These are phyloP conservation scores for cattle (Bos taurus) DNA, from an alignment of 2,113 vertebrate genomes.

Conservation along the genomic window ARS-UCD2.0 NC_037345.1:40977001-40977500, in stretches of 20 bases:
- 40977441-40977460: constrained; percentile 60
- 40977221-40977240: constrained; percentile 62
- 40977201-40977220: constrained; percentile 39
- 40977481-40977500: constrained; percentile 76
- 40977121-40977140: constrained; percentile 5
- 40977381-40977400: neutral
- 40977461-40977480: constrained; percentile 63
- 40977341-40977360: constrained; percentile 34
- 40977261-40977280: constrained; percentile 48
- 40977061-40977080: constrained; percentile 40
- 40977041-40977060: neutral
- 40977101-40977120: constrained; percentile 50
- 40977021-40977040: constrained; percentile 70
- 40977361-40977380: constrained; percentile 26
- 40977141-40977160: constrained; percentile 45
- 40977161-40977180: constrained; percentile 7
- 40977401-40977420: constrained; percentile 28
- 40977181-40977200: constrained; percentile 29
- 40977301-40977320: neutral
- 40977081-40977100: neutral
- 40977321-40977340: neutral
- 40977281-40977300: constrained; percentile 30
- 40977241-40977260: constrained; percentile 69
- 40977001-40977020: constrained; percentile 69
- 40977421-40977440: constrained; percentile 26